Conservation (phyloP, 2,888 invertebrate species). For the Eustalomyia histrio region DNA sequence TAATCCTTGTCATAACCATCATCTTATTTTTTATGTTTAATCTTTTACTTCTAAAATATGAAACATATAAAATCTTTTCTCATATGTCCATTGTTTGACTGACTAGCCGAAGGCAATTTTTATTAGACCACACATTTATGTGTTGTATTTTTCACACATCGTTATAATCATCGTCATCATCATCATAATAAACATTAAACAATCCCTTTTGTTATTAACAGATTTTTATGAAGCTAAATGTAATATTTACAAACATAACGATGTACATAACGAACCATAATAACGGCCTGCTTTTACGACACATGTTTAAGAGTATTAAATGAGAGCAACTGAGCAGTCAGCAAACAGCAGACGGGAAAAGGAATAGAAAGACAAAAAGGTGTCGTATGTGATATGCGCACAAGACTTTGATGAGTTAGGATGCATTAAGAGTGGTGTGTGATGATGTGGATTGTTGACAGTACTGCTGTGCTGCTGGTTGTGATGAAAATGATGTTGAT, state of each 20-base stretch:
- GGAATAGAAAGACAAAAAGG: slow-evolving; percentile 14
- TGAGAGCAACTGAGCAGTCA: slow-evolving; percentile 23
- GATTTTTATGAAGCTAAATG: slow-evolving; percentile 17
- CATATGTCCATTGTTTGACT: slow-evolving; percentile 26
- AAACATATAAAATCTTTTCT: slow-evolving; percentile 6
- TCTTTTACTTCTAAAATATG: slow-evolving; percentile 1
- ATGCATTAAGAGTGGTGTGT: slow-evolving; percentile 18
- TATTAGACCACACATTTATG: slow-evolving; percentile 35
- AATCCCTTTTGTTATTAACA: slow-evolving; percentile 7
- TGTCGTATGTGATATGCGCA: slow-evolving; percentile 55
- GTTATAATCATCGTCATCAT: slow-evolving; percentile 38
- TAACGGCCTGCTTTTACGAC: slow-evolving; percentile 24
- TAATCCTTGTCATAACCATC: background rate
- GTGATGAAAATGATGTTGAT: slow-evolving; percentile 15
- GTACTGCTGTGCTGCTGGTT: background rate
- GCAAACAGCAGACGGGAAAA: background rate
- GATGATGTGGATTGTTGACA: slow-evolving; percentile 32
- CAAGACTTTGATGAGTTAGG: slow-evolving; percentile 52
- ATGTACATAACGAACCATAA: slow-evolving; percentile 17
- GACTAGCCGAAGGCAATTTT: slow-evolving; percentile 27
- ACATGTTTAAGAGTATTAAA: slow-evolving; percentile 17
- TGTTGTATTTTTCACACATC: slow-evolving; percentile 56
- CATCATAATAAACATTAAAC: slow-evolving; percentile 16
- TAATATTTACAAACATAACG: slow-evolving; percentile 7
- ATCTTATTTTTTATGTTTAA: slow-evolving; percentile 5